Base-by-base conservation (phyloP, 2,113 vertebrate genomes). In the Cochlearius cochlearius region DNA sequence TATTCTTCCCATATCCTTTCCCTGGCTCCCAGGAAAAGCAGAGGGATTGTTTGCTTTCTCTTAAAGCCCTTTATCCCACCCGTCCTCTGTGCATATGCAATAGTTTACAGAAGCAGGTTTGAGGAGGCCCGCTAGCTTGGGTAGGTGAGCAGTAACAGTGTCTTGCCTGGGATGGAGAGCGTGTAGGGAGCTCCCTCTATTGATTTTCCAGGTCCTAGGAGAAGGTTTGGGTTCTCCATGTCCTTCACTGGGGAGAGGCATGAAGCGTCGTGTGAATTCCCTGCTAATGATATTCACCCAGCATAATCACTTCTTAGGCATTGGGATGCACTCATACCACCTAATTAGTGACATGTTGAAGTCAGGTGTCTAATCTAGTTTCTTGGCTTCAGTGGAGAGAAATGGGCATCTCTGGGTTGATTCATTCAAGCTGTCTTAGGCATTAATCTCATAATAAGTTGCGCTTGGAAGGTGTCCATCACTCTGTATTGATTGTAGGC, bases 121-220 rank as follows among this genome's bases (percentile, higher is more conserved):
- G 73, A 85, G 55, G 34, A 81, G 41, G 20, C 12, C 17, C 1
- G 5, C 4, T n/a, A 38, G 49, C 30, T 49, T 20, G 45, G 29
- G 38, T 20, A 67, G 41, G 10, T 64, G 60, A 86, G 53, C 41
- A 52, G 53, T 20, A 41, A 5, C 68, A 47, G 27, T 34, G 20
- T 34, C 17, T 66, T 90, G 16, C 17, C 49, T 60, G 36, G 55
- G 20, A 85, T 29, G 43, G 53, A 76, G 59, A 53, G 30, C 36
- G 60, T 43, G 68, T 52, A 60, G 79, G 73, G 88, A 91, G 76
- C 76, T 94, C 76, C 91, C 76, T 89, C 88, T 96, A 30, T 81
- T 94, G 76, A 87, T 92, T 43, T 92, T 49, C 49, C 17, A 41
- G 4, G 14, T 84, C 27, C 68, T 38, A 30, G 22, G 9, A 84